Conservation (phyloP, 1,140 invertebrate species). For the Lineus longissimus region DNA sequence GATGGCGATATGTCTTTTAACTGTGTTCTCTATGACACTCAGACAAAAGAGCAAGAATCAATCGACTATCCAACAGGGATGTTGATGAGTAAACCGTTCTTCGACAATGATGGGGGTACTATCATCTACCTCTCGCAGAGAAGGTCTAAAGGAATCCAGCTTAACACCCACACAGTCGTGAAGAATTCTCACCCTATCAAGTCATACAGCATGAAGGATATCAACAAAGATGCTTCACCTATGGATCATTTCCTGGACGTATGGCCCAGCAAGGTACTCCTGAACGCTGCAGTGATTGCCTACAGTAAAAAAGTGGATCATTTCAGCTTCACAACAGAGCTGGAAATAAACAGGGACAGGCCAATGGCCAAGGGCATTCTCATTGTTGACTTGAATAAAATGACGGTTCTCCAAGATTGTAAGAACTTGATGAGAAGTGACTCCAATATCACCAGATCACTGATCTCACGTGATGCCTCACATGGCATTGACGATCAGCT, state of each 20-base stretch:
- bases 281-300: constrained; percentile 27
- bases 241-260: constrained; percentile 31
- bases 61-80: not conserved
- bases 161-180: not conserved
- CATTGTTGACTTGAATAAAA: constrained; percentile 30
- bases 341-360: constrained; percentile 23
- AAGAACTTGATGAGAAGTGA: constrained; percentile 20
- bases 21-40: not conserved
- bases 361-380: constrained; percentile 31
- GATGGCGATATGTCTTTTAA: not conserved
- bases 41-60: not conserved
- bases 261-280: not conserved
- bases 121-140: constrained; percentile 11
- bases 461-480: constrained; percentile 22
- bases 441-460: constrained; percentile 18
- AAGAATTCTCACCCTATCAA: not conserved
- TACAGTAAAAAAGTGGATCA: constrained; percentile 29
- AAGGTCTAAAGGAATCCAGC: not conserved
- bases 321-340: constrained; percentile 26
- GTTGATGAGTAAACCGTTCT: not conserved
- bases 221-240: constrained; percentile 21
- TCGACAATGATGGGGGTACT: not conserved
- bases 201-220: constrained; percentile 10
- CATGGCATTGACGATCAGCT: constrained; percentile 28
- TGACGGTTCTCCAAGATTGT: constrained; percentile 28